Evolutionary conservation across 2,888 invertebrate genomes (phyloP).

Genomic region (Stenchaetothrips biformis): DNA sequence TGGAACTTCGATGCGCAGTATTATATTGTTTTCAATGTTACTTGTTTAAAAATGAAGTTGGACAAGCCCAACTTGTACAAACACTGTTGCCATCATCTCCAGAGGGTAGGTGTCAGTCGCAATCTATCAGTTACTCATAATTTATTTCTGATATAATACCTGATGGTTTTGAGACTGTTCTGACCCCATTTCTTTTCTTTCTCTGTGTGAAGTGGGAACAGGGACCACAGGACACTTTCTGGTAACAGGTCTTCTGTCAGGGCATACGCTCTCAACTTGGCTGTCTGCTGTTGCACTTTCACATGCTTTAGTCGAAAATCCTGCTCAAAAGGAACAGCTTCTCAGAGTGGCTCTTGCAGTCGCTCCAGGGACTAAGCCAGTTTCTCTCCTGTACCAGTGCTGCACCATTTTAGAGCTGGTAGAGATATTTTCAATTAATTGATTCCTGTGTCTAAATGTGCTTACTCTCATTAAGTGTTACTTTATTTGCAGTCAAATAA

Average conservation of each 20-base stretch:
- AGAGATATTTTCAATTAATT: slow-evolving; percentile 29
- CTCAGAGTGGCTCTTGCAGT: slow-evolving; percentile 86
- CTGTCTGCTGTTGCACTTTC: slow-evolving; percentile 87
- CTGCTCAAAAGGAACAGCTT: slow-evolving; percentile 81
- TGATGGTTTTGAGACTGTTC: not conserved
- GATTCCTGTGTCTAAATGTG: slow-evolving; percentile 1
- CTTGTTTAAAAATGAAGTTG: slow-evolving; percentile 84
- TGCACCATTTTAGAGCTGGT: slow-evolving; percentile 75
- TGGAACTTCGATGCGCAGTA: slow-evolving; percentile 83
- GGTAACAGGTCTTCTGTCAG: slow-evolving; percentile 86
- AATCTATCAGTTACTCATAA: not conserved
- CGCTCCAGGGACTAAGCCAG: slow-evolving; percentile 74
- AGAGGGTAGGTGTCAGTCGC: slow-evolving; percentile 51
- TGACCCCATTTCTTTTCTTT: not conserved
- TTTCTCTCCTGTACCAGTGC: slow-evolving; percentile 86
- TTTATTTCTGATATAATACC: not conserved
- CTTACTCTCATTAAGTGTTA: slow-evolving; percentile 22
- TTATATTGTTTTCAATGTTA: slow-evolving; percentile 97
- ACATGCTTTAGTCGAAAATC: slow-evolving; percentile 83
- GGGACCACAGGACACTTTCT: slow-evolving; percentile 74
- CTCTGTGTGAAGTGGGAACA: slow-evolving; percentile 40
- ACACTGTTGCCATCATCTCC: slow-evolving; percentile 84
- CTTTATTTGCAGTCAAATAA: slow-evolving; percentile 55
- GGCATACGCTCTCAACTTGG: slow-evolving; percentile 89
- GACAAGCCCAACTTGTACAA: slow-evolving; percentile 82